Evolutionary conservation across 2,797 vertebrate species (phyloP).

Genomic region (Acanthis flammea): DNA sequence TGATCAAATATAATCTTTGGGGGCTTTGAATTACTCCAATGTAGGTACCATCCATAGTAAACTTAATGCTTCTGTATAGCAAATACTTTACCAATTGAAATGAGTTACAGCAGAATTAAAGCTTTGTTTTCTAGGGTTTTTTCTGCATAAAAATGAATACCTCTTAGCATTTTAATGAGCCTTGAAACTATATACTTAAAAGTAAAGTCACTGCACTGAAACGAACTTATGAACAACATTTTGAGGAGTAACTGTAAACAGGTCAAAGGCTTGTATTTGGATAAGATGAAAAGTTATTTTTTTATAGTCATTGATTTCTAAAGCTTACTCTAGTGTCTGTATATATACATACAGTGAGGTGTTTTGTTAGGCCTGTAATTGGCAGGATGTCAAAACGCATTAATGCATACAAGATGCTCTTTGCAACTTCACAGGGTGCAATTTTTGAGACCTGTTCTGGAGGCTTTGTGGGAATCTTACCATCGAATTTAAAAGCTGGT

Average conservation of each 20-base stretch:
- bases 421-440: not conserved
- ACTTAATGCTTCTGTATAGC: constrained; percentile 63
- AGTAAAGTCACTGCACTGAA: constrained; percentile 76
- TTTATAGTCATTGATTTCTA: constrained; percentile 49
- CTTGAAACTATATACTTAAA: constrained; percentile 68
- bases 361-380: not conserved
- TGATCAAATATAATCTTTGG: constrained; percentile 38
- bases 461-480: not conserved
- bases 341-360: not conserved
- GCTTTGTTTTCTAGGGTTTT: constrained; percentile 67
- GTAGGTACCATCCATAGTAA: constrained; percentile 45
- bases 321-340: constrained; percentile 23
- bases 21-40: not conserved
- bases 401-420: not conserved
- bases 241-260: constrained; percentile 55
- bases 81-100: not conserved
- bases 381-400: not conserved
- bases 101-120: constrained; percentile 24
- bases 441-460: not conserved
- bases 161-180: constrained; percentile 77
- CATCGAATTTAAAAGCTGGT: not conserved
- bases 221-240: constrained; percentile 62
- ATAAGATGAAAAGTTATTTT: constrained; percentile 48
- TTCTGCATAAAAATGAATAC: constrained; percentile 75
- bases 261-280: constrained; percentile 21